Conservation (phyloP, 2,888 invertebrate species). For the Catocala sponsa region DNA sequence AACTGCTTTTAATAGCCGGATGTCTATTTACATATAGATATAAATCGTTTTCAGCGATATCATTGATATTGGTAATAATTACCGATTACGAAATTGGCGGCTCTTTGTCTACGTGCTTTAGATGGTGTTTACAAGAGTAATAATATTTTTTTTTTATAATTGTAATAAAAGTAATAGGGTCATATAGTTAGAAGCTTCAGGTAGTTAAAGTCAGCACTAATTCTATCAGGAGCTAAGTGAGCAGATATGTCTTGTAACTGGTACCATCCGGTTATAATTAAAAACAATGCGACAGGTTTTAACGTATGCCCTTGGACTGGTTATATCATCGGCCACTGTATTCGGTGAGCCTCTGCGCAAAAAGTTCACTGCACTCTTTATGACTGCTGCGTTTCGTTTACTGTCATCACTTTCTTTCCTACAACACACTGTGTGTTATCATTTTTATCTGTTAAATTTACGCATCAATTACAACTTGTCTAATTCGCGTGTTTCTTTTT, state of each 20-base stretch:
- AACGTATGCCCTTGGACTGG: constrained; percentile 70
- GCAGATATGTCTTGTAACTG: constrained; percentile 19
- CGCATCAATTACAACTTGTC: constrained; percentile 33
- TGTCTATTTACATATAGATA: constrained; percentile 26
- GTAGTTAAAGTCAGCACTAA: constrained; percentile 17
- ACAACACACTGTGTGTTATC: neutral
- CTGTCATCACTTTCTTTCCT: constrained; percentile 30
- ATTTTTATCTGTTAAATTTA: neutral
- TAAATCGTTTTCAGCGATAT: constrained; percentile 31
- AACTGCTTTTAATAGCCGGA: constrained; percentile 37
- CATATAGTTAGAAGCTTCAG: neutral
- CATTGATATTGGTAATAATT: constrained; percentile 38
- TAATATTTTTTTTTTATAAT: too few species aligned
- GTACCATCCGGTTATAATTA: constrained; percentile 57
- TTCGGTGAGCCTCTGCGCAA: constrained; percentile 65
- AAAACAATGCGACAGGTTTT: constrained; percentile 65
- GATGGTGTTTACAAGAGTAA: neutral
- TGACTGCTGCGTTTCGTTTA: constrained; percentile 25
- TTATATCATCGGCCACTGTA: constrained; percentile 68
- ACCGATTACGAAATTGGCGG: constrained; percentile 15
- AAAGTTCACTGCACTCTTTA: constrained; percentile 73
- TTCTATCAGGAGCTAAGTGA: constrained; percentile 16
- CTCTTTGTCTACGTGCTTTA: neutral
- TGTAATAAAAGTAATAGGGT: neutral
- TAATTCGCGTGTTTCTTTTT: constrained; percentile 64